Conservation (phyloP, 1,140 invertebrate genomes). For the Drosophila truncata region DNA sequence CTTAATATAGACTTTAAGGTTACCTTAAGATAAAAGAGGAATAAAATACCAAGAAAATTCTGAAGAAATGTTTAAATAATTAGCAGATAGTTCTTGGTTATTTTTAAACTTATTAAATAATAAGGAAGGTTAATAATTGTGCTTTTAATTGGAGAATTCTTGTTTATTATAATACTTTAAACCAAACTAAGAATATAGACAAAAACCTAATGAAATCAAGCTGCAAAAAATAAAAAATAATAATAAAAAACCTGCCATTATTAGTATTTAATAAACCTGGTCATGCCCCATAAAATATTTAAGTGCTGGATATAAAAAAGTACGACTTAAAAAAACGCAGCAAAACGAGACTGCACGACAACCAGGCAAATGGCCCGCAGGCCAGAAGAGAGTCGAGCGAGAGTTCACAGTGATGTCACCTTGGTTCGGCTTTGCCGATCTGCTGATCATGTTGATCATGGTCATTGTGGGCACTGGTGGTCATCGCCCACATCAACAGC, state of each 20-base stretch:
- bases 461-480: conserved; percentile 27
- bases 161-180: neutral
- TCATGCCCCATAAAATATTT: neutral
- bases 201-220: neutral
- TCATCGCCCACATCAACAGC: conserved; percentile 18
- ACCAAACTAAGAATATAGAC: neutral
- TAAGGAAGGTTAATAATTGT: neutral
- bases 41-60: neutral
- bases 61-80: neutral
- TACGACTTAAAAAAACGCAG: conserved; percentile 36
- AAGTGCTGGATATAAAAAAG: conserved; percentile 1
- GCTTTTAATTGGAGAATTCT: neutral
- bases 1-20: neutral
- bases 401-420: conserved; percentile 67
- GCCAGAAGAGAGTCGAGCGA: conserved; percentile 18
- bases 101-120: neutral
- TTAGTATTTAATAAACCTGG: neutral
- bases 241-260: neutral
- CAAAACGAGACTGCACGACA: conserved; percentile 77
- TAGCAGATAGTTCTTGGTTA: neutral
- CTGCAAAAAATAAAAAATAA: neutral
- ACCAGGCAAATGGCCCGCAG: conserved; percentile 67
- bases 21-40: neutral
- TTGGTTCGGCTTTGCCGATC: conserved; percentile 32
- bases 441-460: conserved; percentile 43